Percentiles rank a stretch among this genome's conserved stretches.
These are phyloP conservation scores for Ochropacha duplaris DNA, from an alignment of 2,888 invertebrate species.

Conservation along the genomic window DNA sequence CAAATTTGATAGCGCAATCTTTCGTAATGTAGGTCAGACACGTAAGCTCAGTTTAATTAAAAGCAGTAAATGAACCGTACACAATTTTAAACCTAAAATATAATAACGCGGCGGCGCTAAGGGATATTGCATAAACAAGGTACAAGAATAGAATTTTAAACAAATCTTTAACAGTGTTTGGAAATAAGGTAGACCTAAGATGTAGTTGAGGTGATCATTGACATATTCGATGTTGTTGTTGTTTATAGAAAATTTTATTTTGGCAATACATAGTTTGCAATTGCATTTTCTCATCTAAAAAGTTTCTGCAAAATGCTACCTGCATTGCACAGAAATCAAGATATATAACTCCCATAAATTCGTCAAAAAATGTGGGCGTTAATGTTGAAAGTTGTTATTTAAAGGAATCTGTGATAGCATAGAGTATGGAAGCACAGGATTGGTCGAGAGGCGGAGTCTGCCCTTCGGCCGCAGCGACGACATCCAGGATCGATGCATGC, in stretches of 20 bases:
- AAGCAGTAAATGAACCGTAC: conserved; percentile 22
- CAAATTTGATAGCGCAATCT: conserved; percentile 42
- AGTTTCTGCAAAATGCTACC: no score
- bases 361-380: background rate
- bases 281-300: no score
- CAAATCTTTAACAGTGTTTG: background rate
- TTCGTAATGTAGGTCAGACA: conserved; percentile 53
- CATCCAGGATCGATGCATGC: conserved; percentile 6
- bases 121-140: conserved; percentile 31
- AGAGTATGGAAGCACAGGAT: conserved; percentile 8
- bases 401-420: background rate
- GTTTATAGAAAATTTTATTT: background rate
- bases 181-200: background rate
- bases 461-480: background rate
- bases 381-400: background rate
- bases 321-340: background rate
- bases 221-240: no score
- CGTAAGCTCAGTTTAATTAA: conserved; percentile 15
- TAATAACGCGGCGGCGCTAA: conserved; percentile 11
- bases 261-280: background rate
- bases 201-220: background rate
- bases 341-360: background rate
- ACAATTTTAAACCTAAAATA: conserved; percentile 20
- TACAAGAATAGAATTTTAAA: conserved; percentile 6
- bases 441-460: conserved; percentile 16